A percentile compares a stretch with the other conserved stretches of the same genome.
phyloP scores from a whole-genome alignment of 2,888 invertebrate species.

The Dioctria linearis region DNA sequence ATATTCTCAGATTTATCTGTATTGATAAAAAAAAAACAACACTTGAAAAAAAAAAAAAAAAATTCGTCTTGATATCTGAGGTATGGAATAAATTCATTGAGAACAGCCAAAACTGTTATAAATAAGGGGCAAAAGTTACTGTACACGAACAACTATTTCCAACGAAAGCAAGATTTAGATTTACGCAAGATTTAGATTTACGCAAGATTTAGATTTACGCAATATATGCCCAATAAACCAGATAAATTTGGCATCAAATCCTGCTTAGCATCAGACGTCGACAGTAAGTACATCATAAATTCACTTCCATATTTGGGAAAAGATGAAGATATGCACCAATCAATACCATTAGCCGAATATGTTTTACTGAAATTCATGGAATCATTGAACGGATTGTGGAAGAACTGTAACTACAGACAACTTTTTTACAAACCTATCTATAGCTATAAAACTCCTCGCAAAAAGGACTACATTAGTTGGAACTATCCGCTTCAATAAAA shows the following conservation, averaged over 20 bases:
- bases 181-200: constrained; percentile 1
- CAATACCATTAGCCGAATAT: constrained; percentile 32
- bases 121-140: constrained; percentile 58
- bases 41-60: constrained; percentile 22
- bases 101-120: constrained; percentile 1
- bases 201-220: background rate
- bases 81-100: background rate
- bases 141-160: constrained; percentile 59
- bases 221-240: too few relatives aligned
- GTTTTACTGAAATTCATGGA: constrained; percentile 62
- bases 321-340: too few relatives aligned
- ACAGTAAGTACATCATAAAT: constrained; percentile 60
- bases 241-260: too few relatives aligned
- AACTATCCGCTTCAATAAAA: constrained; percentile 33
- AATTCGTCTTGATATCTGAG: constrained; percentile 19
- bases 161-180: constrained; percentile 58
- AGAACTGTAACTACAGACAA: too few relatives aligned
- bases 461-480: constrained; percentile 58
- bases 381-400: constrained; percentile 60
- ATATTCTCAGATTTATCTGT: too few relatives aligned
- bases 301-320: constrained; percentile 55
- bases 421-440: constrained; percentile 55
- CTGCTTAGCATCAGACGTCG: constrained; percentile 60
- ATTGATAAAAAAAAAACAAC: constrained; percentile 24
- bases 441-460: constrained; percentile 58